Base-by-base conservation (phyloP, 2,888 invertebrate species). In the Aphrophora alni region DNA sequence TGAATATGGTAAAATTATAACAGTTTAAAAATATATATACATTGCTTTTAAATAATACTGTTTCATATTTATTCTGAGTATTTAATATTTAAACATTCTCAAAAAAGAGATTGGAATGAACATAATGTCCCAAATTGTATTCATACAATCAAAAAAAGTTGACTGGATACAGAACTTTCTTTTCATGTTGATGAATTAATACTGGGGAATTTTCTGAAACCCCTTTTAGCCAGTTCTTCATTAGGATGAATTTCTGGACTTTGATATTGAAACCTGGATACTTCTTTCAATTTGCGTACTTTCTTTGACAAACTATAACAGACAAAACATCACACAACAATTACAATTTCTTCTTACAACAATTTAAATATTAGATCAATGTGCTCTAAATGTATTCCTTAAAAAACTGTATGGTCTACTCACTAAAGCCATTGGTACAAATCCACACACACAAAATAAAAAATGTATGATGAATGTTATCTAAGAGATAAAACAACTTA, bases 241-340 rank as follows among this genome's bases (percentile, higher is more conserved):
- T 28, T 27, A 21, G 78, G 78, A 27, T 78, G 78, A 17, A 78
- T 78, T 21, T n/a, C 21, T 25, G 78, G 21, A 28, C 51, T 72
- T 21, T 44, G 27, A 33, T 72, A 78, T 28, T 78, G 78, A 17
- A 59, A 59, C 59, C 59, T 59, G 59, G 59, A 59, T 4, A 21
- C 5, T 14, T n/a, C 59, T 59, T 59, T 59, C 21, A 59, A 59
- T 59, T 59, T 59, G 59, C 5, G 21, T 3, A 59, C 59, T 59
- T 21, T 59, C 10, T 59, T 59, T 14, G 59, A 59, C 10, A 59
- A 21, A 59, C 59, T 59, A 21, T 21, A 59, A 59, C 10, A 3
- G 8, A 33, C n/a, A n/a, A n/a, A n/a, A n/a, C n/a, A n/a, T n/a
- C n/a, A n/a, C n/a, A n/a, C n/a, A n/a, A n/a, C n/a, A n/a, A n/a